Conservation (phyloP, 1,140 invertebrate genomes). For the Geopemphigus sp. region DNA sequence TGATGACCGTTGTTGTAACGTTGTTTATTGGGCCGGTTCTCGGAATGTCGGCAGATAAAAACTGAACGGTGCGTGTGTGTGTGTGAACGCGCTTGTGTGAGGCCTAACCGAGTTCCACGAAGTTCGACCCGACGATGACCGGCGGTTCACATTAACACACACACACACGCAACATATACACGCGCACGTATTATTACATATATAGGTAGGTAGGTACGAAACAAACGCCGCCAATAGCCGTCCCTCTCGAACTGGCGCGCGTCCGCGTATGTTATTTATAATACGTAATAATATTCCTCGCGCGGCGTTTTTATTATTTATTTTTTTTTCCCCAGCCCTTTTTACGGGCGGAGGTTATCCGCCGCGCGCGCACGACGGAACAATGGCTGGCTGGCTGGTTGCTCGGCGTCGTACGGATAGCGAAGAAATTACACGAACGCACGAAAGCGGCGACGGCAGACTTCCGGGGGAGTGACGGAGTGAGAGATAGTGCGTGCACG, state of each 20-base stretch:
- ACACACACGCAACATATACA: too few relatives aligned
- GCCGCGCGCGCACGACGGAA: neutral
- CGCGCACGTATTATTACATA: too few relatives aligned
- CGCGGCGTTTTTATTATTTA: neutral
- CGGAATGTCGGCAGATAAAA: constrained; percentile 49
- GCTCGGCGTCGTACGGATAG: neutral
- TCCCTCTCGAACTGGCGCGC: neutral
- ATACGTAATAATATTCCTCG: too few relatives aligned
- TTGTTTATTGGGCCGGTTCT: constrained; percentile 47
- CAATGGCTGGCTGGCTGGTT: too few relatives aligned
- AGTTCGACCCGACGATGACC: constrained; percentile 22
- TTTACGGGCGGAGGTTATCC: neutral
- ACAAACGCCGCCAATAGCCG: neutral
- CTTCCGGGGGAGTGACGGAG: neutral
- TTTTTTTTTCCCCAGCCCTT: neutral
- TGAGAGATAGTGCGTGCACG: neutral
- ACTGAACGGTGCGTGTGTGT: constrained; percentile 8
- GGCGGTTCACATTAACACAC: neutral
- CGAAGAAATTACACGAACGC: constrained; percentile 2
- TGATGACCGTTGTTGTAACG: constrained; percentile 48
- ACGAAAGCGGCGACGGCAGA: neutral
- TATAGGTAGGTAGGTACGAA: neutral
- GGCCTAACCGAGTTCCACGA: constrained; percentile 29
- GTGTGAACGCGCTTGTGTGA: too few relatives aligned
- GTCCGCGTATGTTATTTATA: neutral